Evolutionary conservation across 2,888 invertebrate species (phyloP).

Genomic region (Andrena chrysosceles): DNA sequence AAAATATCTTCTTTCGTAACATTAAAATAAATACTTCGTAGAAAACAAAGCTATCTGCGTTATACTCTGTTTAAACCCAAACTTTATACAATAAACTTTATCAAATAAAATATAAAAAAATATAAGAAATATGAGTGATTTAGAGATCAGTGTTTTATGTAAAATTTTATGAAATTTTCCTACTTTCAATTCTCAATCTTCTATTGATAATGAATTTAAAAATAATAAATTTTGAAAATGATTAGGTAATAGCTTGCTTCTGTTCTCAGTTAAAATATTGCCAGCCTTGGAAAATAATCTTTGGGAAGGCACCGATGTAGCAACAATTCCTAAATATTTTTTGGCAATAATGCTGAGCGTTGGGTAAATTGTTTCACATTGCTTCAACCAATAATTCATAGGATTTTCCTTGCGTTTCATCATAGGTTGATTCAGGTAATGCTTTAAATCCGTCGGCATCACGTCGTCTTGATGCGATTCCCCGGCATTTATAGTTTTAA

Average conservation of each 20-base stretch:
- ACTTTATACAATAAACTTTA: too few relatives aligned
- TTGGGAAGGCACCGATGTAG: slow-evolving; percentile 11
- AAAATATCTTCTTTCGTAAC: too few relatives aligned
- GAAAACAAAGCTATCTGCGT: too few relatives aligned
- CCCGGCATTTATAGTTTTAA: background rate
- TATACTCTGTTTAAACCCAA: too few relatives aligned
- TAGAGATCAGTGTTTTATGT: too few relatives aligned
- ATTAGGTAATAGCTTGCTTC: slow-evolving; percentile 7
- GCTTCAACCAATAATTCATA: slow-evolving; percentile 18
- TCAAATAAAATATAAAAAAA: too few relatives aligned
- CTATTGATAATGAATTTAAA: slow-evolving; percentile 23
- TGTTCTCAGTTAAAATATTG: slow-evolving; percentile 27
- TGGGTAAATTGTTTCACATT: slow-evolving; percentile 11
- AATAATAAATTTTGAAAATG: slow-evolving; percentile 27
- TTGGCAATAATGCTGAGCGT: slow-evolving; percentile 24
- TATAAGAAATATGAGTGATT: too few relatives aligned
- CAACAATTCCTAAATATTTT: slow-evolving; percentile 15
- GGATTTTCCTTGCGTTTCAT: slow-evolving; percentile 17
- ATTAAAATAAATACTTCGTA: too few relatives aligned
- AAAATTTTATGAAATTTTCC: too few relatives aligned
- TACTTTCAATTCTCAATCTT: slow-evolving; percentile 29
- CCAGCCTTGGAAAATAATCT: slow-evolving; percentile 17
- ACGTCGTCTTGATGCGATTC: slow-evolving; percentile 15
- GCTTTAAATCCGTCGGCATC: slow-evolving; percentile 26
- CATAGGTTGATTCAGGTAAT: slow-evolving; percentile 30